These are phyloP conservation scores for Gymnothorax reevesii DNA, from an alignment of 2,797 vertebrate species.

Conservation along the genomic window DNA sequence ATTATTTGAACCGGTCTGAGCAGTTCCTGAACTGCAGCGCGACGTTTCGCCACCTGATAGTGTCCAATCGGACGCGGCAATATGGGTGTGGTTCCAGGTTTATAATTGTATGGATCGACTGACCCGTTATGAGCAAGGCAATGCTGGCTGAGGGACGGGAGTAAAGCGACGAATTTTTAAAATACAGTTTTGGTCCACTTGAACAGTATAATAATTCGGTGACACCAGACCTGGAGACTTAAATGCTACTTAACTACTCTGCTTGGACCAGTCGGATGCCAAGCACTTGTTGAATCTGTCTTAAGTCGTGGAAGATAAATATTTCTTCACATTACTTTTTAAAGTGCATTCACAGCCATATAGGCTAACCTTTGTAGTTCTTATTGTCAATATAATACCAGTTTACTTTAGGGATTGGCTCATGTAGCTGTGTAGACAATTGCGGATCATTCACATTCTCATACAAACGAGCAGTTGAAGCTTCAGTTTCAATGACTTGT, in stretches of 20 bases:
- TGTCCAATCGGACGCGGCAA: slow-evolving; percentile 17
- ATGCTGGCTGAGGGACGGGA: background rate
- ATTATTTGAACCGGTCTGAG: too few species aligned
- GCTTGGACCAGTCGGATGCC: background rate
- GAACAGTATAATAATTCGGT: background rate
- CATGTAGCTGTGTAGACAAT: too few species aligned
- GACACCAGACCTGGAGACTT: background rate
- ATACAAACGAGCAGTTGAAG: too few species aligned
- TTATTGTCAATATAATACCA: too few species aligned
- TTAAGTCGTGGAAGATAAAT: background rate
- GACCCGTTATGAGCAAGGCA: background rate
- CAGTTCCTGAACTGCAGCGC: background rate
- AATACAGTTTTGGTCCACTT: background rate
- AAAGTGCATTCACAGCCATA: too few species aligned
- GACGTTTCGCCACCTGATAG: background rate
- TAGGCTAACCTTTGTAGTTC: too few species aligned
- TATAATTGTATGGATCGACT: background rate
- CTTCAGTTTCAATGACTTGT: too few species aligned
- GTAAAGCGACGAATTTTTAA: background rate
- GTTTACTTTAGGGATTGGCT: too few species aligned
- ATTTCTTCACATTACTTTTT: background rate
- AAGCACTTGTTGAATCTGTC: background rate
- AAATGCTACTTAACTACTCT: background rate
- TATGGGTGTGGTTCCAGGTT: slow-evolving; percentile 31
- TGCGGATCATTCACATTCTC: too few species aligned